These are phyloP conservation scores for Copsychus sechellarum DNA, from an alignment of 2,113 vertebrate genomes.

Conservation along the genomic window DNA sequence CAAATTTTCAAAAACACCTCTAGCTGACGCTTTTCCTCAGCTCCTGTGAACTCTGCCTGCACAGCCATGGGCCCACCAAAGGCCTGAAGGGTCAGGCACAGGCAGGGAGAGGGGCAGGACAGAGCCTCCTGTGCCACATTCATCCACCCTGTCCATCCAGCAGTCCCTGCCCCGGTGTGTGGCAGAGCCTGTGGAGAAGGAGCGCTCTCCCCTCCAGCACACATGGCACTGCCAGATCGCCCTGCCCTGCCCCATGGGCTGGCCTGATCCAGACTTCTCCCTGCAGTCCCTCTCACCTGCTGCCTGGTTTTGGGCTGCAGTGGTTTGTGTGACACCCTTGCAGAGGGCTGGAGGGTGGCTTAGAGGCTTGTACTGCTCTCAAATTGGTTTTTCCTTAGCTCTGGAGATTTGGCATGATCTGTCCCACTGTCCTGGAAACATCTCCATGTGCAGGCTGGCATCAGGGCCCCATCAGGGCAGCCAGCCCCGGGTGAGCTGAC, in stretches of 20 bases:
- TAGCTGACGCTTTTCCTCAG: not conserved
- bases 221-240: fast-evolving
- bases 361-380: not conserved
- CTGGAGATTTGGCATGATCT: not conserved
- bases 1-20: not conserved
- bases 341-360: not conserved
- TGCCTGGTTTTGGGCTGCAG: not conserved
- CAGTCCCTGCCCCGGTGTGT: fast-evolving
- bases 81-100: not conserved
- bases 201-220: fast-evolving
- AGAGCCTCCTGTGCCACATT: fast-evolving
- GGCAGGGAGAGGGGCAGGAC: not conserved
- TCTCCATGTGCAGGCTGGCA: not conserved
- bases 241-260: fast-evolving
- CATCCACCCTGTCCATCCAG: not conserved
- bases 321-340: not conserved
- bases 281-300: not conserved
- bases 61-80: not conserved
- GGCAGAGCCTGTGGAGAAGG: not conserved
- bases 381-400: not conserved
- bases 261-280: not conserved
- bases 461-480: not conserved
- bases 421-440: not conserved
- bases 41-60: not conserved
- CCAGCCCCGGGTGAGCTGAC: fast-evolving